Evolutionary conservation across 2,113 vertebrate genomes (phyloP).

Genomic region (Muntiacus reevesi): DNA sequence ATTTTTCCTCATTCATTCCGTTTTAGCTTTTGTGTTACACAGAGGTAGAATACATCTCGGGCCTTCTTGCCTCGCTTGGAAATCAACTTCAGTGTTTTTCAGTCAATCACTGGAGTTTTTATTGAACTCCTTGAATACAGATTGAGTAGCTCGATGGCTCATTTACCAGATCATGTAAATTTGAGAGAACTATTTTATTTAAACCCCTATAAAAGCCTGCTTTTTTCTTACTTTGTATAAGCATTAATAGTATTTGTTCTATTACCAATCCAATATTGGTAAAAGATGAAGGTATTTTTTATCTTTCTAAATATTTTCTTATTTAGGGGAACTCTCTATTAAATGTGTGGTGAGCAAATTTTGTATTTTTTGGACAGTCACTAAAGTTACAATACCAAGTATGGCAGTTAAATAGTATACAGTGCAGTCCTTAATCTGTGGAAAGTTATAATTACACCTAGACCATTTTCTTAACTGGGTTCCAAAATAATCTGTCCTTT

Average conservation of each 20-base stretch:
- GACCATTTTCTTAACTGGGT: not conserved
- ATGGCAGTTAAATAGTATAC: not conserved
- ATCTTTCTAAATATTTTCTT: not conserved
- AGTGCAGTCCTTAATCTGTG: fast-evolving
- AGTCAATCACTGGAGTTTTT: not conserved
- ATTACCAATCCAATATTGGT: too few relatives aligned
- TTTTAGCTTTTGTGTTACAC: not conserved
- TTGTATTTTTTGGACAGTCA: not conserved
- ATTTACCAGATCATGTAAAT: not conserved
- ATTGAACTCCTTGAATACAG: not conserved
- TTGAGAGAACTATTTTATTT: not conserved
- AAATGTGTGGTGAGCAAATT: not conserved
- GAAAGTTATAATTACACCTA: not conserved
- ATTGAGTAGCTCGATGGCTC: not conserved
- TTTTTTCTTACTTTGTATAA: not conserved
- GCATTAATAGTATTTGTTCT: not conserved
- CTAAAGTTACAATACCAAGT: not conserved
- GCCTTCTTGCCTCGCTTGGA: not conserved
- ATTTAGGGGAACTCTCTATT: not conserved
- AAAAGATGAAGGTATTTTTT: not conserved
- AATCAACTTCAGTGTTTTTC: not conserved
- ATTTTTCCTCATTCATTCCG: not conserved
- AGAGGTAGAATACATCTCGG: not conserved
- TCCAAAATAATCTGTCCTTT: not conserved
- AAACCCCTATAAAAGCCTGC: not conserved